Evolutionary conservation across 2,797 vertebrate species (phyloP), one percentile per base, ranked within the genome.

Genomic region (Eulemur albifrons): DNA sequence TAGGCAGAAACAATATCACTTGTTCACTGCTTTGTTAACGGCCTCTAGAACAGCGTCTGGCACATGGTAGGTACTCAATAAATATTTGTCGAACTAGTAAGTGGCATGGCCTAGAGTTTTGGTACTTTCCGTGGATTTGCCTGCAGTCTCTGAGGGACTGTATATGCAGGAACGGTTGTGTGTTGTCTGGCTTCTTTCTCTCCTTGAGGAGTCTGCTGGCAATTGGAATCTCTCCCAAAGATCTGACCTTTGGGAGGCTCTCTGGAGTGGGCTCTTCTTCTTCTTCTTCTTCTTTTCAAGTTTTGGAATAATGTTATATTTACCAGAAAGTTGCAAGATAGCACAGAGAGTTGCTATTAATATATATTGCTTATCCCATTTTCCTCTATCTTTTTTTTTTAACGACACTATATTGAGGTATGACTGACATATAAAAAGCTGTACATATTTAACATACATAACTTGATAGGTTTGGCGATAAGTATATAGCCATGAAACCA

Each of bases 21-120:
- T 95, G 20, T 72, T 91, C 45, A 87, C 10, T 73, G 72, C 35
- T 95, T 73, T 70, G 50, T 57, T 94, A 52, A 40, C 17, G 77
- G 11, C 21, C 80, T 92, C 23, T 43, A 73, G 52, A 86, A 88
- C 9, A 57, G 21, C 21, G 3, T 43, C n/a, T 95, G 59, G 69
- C 35, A 73, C 35, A 35, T 86, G 59, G 35, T 48, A 92, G 43
- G 30, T 65, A 73, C 57, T 88, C 59, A 87, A 7, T 83, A 95
- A 82, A 61, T 94, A 30, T 75, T 96, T 90, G 43, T 77, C 65
- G 77, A 85, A 38, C 52, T 72, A 90, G 21, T 94, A 67, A 87
- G 40, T 88, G 30, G 38, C 3, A 25, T 23, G 63, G 48, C 17
- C 45, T 88, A 6, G 85, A 69, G 82, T 70, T 82, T 77, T 80